phyloP scores from a whole-genome alignment of 30 jellyfish, hydroid and myxozoan species.

The Phacellophora camtschatica region DNA sequence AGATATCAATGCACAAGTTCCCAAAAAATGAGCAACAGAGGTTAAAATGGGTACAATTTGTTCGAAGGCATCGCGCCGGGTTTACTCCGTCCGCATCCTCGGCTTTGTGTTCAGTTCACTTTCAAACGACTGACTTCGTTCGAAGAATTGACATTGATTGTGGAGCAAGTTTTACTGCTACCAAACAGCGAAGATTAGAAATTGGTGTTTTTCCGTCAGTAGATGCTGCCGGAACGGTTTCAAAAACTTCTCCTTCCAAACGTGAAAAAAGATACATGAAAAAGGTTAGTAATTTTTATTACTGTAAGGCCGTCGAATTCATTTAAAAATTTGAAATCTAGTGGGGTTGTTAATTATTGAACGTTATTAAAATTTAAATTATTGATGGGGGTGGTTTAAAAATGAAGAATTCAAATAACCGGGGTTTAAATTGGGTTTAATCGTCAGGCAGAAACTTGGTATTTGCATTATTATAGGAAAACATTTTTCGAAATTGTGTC shows the following conservation, averaged over 20 bases:
- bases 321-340: too few species aligned
- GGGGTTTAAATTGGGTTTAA: too few species aligned
- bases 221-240: background rate
- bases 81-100: background rate
- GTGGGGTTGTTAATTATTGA: too few species aligned
- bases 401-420: too few species aligned
- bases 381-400: too few species aligned
- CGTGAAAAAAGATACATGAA: background rate
- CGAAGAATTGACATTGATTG: background rate
- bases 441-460: too few species aligned
- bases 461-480: too few species aligned
- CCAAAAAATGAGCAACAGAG: background rate
- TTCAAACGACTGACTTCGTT: background rate
- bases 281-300: background rate
- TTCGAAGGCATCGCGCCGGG: background rate
- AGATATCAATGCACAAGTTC: background rate
- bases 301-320: too few species aligned
- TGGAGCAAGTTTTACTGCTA: background rate
- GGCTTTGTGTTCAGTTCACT: background rate
- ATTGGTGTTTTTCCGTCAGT: slow-evolving; percentile 14
- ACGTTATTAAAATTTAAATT: too few species aligned
- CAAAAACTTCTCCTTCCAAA: background rate
- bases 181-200: slow-evolving; percentile 1
- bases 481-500: too few species aligned
- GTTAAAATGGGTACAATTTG: background rate